Base-by-base conservation (phyloP, 2,113 vertebrate genomes). In the Pangasianodon gigas region DNA sequence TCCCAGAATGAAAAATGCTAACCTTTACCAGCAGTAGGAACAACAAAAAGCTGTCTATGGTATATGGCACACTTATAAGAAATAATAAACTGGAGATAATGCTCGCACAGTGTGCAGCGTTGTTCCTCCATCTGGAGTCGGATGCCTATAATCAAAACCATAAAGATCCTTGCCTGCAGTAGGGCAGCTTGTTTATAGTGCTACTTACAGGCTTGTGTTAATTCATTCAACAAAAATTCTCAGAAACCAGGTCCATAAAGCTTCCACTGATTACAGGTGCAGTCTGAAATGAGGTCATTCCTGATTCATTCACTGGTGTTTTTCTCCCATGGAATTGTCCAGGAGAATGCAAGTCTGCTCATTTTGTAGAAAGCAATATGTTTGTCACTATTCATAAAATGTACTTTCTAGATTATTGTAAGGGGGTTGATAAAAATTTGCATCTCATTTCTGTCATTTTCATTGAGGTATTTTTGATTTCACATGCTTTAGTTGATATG, bases 141-240 rank as follows among this genome's bases (percentile, higher is more conserved):
- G 79, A 32, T 82, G 51, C 6, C 51, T 58, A 19, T 21, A 83
- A 83, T 83, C 54, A 83, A 83, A 83, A 41, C 81, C n/a, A 83
- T 56, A 37, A 37, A 83, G n/a, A 21, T 37, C 32, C 16, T 83
- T 83, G n/a, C 37, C 79, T 81, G 48, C 5, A 54, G 51, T 80
- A 51, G 13, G 26, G 10, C 79, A 81, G 51, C 51, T 14, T 16
- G 4, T 80, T 54, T 81, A 32, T 54, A 81, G 51, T 54, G 11
- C 75, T 79, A 79, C 75, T 51, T 79, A 29, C 26, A 29, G 75
- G 11, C 44, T 29, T 29, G 11, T 1, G 1, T 80, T 51, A 48
- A 48, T 51, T 29, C 26, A 14, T 10, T 51, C 24, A 80, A 80
- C 77, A 80, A 26, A 51, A 0, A 51, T 11, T 51, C 46, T 80